Base-by-base conservation (phyloP, 2,888 invertebrate genomes). In the Eupelmus urozonus region DNA sequence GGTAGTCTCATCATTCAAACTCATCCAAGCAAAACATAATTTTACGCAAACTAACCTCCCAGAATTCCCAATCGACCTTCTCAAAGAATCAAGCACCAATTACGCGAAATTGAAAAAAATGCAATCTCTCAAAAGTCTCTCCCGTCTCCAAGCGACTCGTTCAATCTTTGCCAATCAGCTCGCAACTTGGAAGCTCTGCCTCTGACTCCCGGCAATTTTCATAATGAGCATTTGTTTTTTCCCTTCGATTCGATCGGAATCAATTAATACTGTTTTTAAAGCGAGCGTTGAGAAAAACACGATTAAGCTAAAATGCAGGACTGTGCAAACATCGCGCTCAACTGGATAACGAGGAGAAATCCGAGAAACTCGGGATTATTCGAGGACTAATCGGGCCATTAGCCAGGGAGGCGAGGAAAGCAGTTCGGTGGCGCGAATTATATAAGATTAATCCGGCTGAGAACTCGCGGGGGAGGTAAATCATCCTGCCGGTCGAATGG, bases 391-490 rank as follows among this genome's bases (percentile, higher is more conserved):
- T 74, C 66, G 66, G 59, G 16, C 59, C 59, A 74, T 74, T 74
- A 66, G 57, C 65, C n/a, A n/a, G n/a, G n/a, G n/a, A n/a, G n/a
- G n/a, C n/a, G n/a, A n/a, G n/a, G n/a, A n/a, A 23, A 49, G 16
- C 45, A 29, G 18, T 34, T 53, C 55, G 45, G 25, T 13, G 27
- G 9, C 5, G 20, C 23, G 66, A 74, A 65, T 73, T 62, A n/a
- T n/a, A n/a, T n/a, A 67, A 81, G 77, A 81, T 81, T 34, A 79
- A 74, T 80, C 79, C 42, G 62, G 55, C 57, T 72, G 69, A 63
- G 55, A 74, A n/a, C n/a, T 62, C 45, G 49, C 45, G 27, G 34
- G 27, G 1, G 23, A n/a, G 20, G 18, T 73, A 63, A 73, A 73
- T 73, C 53, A 65, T 73, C 9, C n/a, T 57, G 3, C 25, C 34